Conservation (phyloP, 37 sponge, comb jelly and placozoan species). For the Halisarca cf. caerulea region DNA sequence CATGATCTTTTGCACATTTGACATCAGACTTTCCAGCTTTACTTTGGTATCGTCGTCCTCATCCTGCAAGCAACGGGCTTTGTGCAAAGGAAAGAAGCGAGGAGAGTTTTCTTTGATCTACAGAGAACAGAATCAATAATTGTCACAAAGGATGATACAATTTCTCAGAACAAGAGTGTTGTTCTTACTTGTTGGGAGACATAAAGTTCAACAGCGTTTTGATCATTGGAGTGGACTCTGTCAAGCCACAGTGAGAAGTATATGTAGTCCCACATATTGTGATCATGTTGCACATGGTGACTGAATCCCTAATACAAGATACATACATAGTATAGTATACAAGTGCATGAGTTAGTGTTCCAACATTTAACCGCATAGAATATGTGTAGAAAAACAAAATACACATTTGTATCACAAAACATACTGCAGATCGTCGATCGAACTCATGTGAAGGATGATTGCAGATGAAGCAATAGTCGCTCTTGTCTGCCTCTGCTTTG, state of each 20-base stretch:
- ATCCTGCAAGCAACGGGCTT: slow-evolving; percentile 1
- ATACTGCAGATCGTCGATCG: slow-evolving; percentile 14
- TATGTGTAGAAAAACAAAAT: too few relatives aligned
- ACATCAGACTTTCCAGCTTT: background rate
- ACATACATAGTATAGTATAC: background rate
- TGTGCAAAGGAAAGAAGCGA: slow-evolving; percentile 10
- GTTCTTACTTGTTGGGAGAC: slow-evolving; percentile 34
- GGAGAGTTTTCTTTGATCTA: background rate
- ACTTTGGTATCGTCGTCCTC: background rate
- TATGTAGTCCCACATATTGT: slow-evolving; percentile 68
- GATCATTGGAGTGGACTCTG: slow-evolving; percentile 27
- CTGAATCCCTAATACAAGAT: slow-evolving; percentile 39
- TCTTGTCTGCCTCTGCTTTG: slow-evolving; percentile 27
- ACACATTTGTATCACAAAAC: background rate
- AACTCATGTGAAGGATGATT: slow-evolving; percentile 29
- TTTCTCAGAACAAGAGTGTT: too few relatives aligned
- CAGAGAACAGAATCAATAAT: too few relatives aligned
- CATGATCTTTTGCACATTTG: slow-evolving; percentile 6
- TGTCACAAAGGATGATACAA: too few relatives aligned
- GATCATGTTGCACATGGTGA: slow-evolving; percentile 52
- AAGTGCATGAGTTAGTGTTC: background rate
- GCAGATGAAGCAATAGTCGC: slow-evolving; percentile 36
- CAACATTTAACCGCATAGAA: too few relatives aligned
- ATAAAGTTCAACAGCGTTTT: slow-evolving; percentile 40
- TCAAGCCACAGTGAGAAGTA: slow-evolving; percentile 50